Base-by-base conservation (phyloP, 2,113 vertebrate species). In the Antigone vipio region DNA sequence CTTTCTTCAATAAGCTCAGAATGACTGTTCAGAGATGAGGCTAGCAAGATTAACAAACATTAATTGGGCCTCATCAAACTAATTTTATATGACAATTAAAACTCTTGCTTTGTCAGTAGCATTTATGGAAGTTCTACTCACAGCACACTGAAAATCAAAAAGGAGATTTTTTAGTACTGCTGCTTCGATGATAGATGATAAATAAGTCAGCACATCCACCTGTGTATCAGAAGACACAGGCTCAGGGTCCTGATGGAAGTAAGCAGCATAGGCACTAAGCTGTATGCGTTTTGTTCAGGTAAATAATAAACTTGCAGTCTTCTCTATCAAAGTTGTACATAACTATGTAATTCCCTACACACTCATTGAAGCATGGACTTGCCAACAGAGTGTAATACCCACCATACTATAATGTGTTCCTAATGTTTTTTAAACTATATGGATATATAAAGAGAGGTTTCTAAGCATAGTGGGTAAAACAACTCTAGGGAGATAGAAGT, bases 61-160 rank as follows among this genome's bases (percentile, higher is more conserved):
- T 91, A 72, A 77, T 56, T 45, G 10, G 15, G 12, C 11, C 6
- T 84, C 52, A 85, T 89, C 64, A 71, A 64, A 78, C 64, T 81
- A 63, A 87, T 85, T 91, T 87, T 78, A 82, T 72, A 78, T 20
- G 16, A 82, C 19, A 89, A 63, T 87, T 95, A 92, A 87, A 91
- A 64, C 16, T 77, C 20, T 69, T 77, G 19, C 11, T 84, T 94
- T 87, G 27, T 40, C 14, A 63, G 47, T 58, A 81, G 1, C 11
- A 53, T 49, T 8, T 81, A 76, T 60, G 34, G 42, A 77, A 91
- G 20, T 12, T 74, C 47, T 77, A 45, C 11, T 67, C 32, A 58
- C 22, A 77, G 53, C 30, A 72, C 6, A 40, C 11, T 45, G 29
- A 83, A 88, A 68, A 27, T 58, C 30, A 91, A 69, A 69, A 11